phyloP scores from a whole-genome alignment of 2,113 vertebrate genomes.

The Orycteropus afer region DNA sequence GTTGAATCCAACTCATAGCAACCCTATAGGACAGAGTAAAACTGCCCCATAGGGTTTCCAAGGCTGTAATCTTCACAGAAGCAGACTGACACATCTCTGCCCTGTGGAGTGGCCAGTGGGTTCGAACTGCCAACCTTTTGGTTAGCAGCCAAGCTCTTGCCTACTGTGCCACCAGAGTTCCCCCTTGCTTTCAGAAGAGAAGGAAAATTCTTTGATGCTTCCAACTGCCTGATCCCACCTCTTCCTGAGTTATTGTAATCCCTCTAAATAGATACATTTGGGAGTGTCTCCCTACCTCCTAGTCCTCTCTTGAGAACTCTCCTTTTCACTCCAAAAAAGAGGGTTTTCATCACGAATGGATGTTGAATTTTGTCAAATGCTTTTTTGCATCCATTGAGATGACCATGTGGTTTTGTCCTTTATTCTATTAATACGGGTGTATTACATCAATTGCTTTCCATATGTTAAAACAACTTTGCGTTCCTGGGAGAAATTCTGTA shows the following conservation, averaged over 20 bases:
- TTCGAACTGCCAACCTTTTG: not conserved
- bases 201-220: not conserved
- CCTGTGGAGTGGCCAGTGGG: not conserved
- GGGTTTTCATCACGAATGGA: not conserved
- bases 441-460: not conserved
- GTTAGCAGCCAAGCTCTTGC: not conserved
- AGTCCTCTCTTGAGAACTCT: not conserved
- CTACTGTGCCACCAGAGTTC: not conserved
- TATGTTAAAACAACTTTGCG: constrained; percentile 19
- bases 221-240: not conserved
- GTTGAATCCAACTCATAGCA: too few species aligned
- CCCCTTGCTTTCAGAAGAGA: not conserved
- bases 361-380: not conserved
- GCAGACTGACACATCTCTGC: not conserved
- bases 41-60: not conserved
- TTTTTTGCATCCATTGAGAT: not conserved
- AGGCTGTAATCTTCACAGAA: not conserved
- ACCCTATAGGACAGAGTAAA: too few species aligned
- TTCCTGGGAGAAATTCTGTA: not conserved
- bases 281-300: not conserved
- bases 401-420: not conserved
- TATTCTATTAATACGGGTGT: not conserved
- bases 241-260: too few species aligned
- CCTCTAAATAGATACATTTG: not conserved
- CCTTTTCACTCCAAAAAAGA: not conserved